phyloP scores from a whole-genome alignment of 2,888 invertebrate genomes.

The Syritta pipiens region DNA sequence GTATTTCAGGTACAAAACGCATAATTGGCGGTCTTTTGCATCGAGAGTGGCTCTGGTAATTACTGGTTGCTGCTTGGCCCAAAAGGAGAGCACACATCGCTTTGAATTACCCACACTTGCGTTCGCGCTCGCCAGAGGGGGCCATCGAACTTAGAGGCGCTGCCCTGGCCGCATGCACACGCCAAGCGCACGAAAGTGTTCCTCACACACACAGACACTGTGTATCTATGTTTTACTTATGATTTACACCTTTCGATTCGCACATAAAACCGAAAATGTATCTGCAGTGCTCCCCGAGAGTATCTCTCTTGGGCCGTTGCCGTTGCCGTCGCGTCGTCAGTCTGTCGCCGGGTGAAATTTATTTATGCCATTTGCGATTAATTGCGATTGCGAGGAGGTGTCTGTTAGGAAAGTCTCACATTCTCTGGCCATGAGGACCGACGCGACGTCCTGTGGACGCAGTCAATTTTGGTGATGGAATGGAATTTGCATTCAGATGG shows the following conservation, averaged over 20 bases:
- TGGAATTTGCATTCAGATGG: constrained; percentile 51
- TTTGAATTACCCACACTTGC: constrained; percentile 40
- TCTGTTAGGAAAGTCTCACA: constrained; percentile 48
- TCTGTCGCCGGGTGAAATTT: constrained; percentile 39
- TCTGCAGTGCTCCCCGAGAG: background rate
- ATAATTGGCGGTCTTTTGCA: constrained; percentile 66
- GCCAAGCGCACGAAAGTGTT: constrained; percentile 28
- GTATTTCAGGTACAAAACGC: constrained; percentile 54
- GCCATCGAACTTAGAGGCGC: constrained; percentile 48
- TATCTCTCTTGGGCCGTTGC: background rate
- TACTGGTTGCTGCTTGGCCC: constrained; percentile 58
- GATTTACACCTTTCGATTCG: constrained; percentile 63
- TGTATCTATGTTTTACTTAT: constrained; percentile 61
- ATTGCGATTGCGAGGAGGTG: constrained; percentile 60
- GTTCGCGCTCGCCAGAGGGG: constrained; percentile 29
- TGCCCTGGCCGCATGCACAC: background rate
- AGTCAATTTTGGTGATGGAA: constrained; percentile 42
- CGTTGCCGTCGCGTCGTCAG: background rate
- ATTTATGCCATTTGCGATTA: constrained; percentile 64
- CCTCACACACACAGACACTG: constrained; percentile 25
- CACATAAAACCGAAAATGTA: constrained; percentile 33
- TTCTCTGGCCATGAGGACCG: constrained; percentile 1
- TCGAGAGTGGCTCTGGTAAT: constrained; percentile 61
- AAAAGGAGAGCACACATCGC: constrained; percentile 51
- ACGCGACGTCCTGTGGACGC: background rate